These are phyloP conservation scores for Pilophorus perplexus DNA, from an alignment of 2,888 invertebrate species.

Conservation along the genomic window DNA sequence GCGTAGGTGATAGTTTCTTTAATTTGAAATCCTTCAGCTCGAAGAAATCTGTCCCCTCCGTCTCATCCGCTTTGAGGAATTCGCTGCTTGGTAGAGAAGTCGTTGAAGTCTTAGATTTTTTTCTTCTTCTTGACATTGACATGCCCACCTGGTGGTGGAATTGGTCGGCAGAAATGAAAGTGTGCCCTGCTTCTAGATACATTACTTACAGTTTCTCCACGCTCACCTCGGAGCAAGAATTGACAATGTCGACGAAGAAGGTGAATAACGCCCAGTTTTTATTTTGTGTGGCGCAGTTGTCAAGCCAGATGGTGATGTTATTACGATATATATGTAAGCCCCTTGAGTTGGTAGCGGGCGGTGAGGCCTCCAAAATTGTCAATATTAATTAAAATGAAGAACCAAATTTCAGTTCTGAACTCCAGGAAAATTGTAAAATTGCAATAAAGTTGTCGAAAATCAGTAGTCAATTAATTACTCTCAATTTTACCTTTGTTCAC, in stretches of 20 bases:
- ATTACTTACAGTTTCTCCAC: conserved; percentile 35
- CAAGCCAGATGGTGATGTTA: conserved; percentile 47
- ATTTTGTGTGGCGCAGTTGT: conserved; percentile 23
- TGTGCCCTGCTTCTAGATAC: conserved; percentile 50
- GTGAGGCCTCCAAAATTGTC: too few relatives aligned
- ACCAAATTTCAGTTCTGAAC: too few relatives aligned
- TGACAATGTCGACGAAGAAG: conserved; percentile 45
- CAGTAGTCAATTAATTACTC: too few relatives aligned
- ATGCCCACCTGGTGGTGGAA: conserved; percentile 49
- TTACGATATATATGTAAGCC: too few relatives aligned
- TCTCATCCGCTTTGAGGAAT: not conserved
- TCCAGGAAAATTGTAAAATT: too few relatives aligned
- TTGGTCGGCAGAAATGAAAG: conserved; percentile 51
- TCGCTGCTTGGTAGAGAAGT: not conserved
- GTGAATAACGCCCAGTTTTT: conserved; percentile 40
- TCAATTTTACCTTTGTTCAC: too few relatives aligned
- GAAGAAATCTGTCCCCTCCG: not conserved
- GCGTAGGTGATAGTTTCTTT: not conserved
- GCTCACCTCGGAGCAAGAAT: conserved; percentile 31
- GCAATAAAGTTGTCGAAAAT: too few relatives aligned
- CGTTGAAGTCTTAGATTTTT: not conserved
- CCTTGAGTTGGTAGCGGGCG: too few relatives aligned
- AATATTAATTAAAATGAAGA: too few relatives aligned
- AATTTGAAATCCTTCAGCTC: conserved; percentile 13
- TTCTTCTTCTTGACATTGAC: conserved; percentile 1